These are phyloP conservation scores for Macrocentrus cingulum DNA, from an alignment of 1,140 invertebrate genomes.

Conservation along the genomic window DNA sequence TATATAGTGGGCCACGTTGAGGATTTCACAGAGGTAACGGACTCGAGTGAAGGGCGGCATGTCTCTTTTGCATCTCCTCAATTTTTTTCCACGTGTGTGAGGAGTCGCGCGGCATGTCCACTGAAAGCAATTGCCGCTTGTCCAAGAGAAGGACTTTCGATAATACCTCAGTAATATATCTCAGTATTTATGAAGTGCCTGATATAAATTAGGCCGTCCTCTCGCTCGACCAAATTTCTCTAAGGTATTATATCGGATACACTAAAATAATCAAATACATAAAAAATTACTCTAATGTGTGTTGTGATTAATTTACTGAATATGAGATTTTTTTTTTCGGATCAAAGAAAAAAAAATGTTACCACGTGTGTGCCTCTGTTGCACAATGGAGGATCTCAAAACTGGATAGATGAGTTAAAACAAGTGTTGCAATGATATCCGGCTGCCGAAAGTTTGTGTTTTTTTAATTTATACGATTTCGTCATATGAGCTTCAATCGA, in stretches of 20 bases:
- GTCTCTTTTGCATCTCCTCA: no score
- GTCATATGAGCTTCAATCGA: neutral
- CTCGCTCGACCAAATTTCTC: no score
- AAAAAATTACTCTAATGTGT: no score
- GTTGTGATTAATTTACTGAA: no score
- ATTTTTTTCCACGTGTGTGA: no score
- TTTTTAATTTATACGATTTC: conserved; percentile 10
- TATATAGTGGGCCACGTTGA: no score
- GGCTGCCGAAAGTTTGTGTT: neutral
- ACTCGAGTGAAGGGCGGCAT: neutral
- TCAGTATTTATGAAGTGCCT: no score
- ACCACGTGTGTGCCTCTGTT: neutral
- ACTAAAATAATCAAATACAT: no score
- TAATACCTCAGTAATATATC: neutral
- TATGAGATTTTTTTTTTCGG: neutral
- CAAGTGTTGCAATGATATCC: neutral
- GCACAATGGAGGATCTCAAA: neutral
- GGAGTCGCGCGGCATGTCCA: no score
- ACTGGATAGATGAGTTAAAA: neutral
- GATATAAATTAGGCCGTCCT: no score
- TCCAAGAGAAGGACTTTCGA: neutral
- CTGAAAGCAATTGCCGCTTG: no score
- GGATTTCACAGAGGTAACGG: neutral
- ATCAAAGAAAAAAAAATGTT: neutral
- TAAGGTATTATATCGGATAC: no score